Conservation (phyloP, 2,888 invertebrate species). For the Baronia brevicornis region DNA sequence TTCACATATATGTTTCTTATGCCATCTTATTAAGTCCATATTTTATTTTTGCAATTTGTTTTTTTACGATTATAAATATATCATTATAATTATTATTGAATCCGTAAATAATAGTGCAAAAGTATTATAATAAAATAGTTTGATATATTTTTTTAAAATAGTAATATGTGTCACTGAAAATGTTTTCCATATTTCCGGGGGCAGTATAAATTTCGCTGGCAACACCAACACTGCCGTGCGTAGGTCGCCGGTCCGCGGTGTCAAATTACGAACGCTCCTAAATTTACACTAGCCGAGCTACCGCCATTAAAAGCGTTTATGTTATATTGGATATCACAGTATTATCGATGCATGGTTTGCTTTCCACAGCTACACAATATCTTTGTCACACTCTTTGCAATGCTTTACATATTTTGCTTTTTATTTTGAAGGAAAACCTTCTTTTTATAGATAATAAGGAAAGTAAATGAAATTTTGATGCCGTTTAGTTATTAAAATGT, state of each 20-base stretch:
- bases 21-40: too few relatives aligned
- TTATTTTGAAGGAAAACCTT: too few relatives aligned
- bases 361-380: slow-evolving; percentile 36
- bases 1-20: too few relatives aligned
- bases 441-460: too few relatives aligned
- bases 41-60: too few relatives aligned
- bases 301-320: slow-evolving; percentile 72
- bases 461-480: too few relatives aligned
- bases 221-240: slow-evolving; percentile 44
- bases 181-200: slow-evolving; percentile 16
- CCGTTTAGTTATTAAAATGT: neutral
- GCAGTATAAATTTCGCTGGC: slow-evolving; percentile 24
- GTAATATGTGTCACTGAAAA: slow-evolving; percentile 1
- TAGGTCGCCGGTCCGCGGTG: slow-evolving; percentile 56
- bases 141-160: too few relatives aligned
- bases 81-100: too few relatives aligned
- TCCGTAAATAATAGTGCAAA: too few relatives aligned
- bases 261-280: slow-evolving; percentile 67
- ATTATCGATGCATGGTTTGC: slow-evolving; percentile 41
- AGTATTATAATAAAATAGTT: too few relatives aligned
- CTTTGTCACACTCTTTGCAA: slow-evolving; percentile 7
- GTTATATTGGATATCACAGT: slow-evolving; percentile 65
- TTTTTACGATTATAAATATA: too few relatives aligned
- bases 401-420: slow-evolving; percentile 5
- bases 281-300: slow-evolving; percentile 67